These are phyloP conservation scores for Scaptomyza polygonia DNA, from an alignment of 2,888 invertebrate genomes.

Conservation along the genomic window DNA sequence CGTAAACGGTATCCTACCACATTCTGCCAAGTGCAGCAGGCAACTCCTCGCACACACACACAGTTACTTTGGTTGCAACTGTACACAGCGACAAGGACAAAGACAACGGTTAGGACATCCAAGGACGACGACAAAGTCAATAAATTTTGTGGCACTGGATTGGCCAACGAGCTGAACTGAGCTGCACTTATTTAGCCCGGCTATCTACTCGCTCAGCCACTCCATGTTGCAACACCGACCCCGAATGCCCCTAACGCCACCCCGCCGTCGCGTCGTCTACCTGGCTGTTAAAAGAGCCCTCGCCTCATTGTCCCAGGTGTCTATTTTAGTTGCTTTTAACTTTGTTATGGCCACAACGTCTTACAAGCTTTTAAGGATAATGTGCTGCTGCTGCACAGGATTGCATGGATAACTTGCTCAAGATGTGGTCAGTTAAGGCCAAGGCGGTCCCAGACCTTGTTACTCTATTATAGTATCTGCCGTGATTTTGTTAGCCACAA, in stretches of 20 bases:
- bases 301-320: conserved; percentile 69
- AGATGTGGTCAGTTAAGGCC: conserved; percentile 24
- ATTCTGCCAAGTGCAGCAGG: conserved; percentile 8
- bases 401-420: conserved; percentile 15
- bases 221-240: conserved; percentile 14
- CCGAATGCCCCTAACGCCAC: background rate
- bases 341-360: conserved; percentile 65
- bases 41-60: conserved; percentile 6
- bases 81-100: conserved; percentile 19
- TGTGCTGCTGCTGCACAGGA: conserved; percentile 29
- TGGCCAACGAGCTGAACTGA: conserved; percentile 59
- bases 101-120: conserved; percentile 20
- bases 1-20: conserved; percentile 21
- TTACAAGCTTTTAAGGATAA: conserved; percentile 71
- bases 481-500: conserved; percentile 31
- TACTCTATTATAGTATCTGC: background rate
- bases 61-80: conserved; percentile 38
- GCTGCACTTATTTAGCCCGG: conserved; percentile 70
- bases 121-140: conserved; percentile 68
- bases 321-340: conserved; percentile 78
- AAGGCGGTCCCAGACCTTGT: background rate
- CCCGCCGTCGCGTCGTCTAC: conserved; percentile 22
- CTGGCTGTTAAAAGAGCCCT: background rate
- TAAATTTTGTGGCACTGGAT: conserved; percentile 75
- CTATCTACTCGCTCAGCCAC: conserved; percentile 49